phyloP scores from a whole-genome alignment of 1,140 invertebrate species.

The Melanaphis sacchari region DNA sequence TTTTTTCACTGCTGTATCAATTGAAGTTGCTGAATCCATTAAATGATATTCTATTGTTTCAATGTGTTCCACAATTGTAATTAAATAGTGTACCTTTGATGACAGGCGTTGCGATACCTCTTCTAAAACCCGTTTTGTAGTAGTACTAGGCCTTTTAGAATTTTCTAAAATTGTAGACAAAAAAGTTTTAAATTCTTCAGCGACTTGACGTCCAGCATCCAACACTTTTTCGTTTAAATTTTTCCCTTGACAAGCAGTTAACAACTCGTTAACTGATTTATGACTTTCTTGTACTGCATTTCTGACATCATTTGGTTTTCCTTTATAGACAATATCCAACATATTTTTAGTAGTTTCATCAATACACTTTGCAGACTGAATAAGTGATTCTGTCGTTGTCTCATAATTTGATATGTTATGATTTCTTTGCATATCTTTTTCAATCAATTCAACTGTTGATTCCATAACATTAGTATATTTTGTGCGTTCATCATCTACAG shows the following conservation, averaged over 20 bases:
- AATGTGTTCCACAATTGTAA: slow-evolving; percentile 85
- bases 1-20: slow-evolving; percentile 97
- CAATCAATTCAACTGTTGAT: slow-evolving; percentile 96
- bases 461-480: slow-evolving; percentile 95
- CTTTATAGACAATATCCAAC: slow-evolving; percentile 91
- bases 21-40: slow-evolving; percentile 96
- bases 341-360: slow-evolving; percentile 93
- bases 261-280: slow-evolving; percentile 93
- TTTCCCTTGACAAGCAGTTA: slow-evolving; percentile 83
- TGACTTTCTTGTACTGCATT: slow-evolving; percentile 95
- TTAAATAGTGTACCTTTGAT: slow-evolving; percentile 87
- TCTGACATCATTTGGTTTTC: slow-evolving; percentile 95
- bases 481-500: slow-evolving; percentile 98
- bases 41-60: slow-evolving; percentile 98
- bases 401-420: slow-evolving; percentile 79
- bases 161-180: slow-evolving; percentile 83
- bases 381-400: slow-evolving; percentile 88
- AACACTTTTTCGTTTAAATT: slow-evolving; percentile 79
- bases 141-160: slow-evolving; percentile 66
- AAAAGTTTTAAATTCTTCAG: slow-evolving; percentile 85
- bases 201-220: slow-evolving; percentile 84
- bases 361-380: slow-evolving; percentile 92
- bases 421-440: slow-evolving; percentile 79
- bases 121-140: slow-evolving; percentile 71
- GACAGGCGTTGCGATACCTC: slow-evolving; percentile 85